phyloP scores from a whole-genome alignment of 2,113 vertebrate species.

The Amblyornis subalaris region DNA sequence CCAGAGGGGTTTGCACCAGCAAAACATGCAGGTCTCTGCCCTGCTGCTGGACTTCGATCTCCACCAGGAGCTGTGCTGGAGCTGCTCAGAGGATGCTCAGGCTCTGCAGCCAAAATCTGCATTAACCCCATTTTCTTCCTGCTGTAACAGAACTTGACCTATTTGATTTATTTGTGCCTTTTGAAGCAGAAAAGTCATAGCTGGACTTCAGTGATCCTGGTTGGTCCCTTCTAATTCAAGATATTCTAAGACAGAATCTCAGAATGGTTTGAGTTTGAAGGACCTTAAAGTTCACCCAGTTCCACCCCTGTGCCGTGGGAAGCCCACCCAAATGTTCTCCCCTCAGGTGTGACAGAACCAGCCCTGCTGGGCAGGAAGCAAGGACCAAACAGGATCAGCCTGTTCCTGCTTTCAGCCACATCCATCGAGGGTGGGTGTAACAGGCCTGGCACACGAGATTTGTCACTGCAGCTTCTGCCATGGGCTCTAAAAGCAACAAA shows the following conservation, averaged over 20 bases:
- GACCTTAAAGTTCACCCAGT: neutral
- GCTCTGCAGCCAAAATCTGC: neutral
- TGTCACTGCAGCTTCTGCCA: neutral
- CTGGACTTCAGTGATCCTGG: neutral
- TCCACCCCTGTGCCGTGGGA: no score
- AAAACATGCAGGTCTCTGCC: rapidly evolving
- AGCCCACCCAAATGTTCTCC: neutral
- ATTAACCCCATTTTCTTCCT: neutral
- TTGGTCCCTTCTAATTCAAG: neutral
- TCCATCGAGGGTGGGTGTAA: neutral
- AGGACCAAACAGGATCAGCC: no score
- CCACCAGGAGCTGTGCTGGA: neutral
- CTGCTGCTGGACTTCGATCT: no score
- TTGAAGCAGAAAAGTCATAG: neutral
- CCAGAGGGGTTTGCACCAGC: neutral
- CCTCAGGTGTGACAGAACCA: neutral
- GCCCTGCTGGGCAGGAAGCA: neutral
- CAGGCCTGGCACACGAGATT: rapidly evolving
- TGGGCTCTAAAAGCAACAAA: neutral
- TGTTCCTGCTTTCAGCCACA: neutral
- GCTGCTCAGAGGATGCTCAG: neutral
- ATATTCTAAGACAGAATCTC: neutral
- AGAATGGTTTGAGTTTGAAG: neutral
- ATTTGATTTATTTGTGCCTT: neutral
- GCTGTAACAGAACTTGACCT: neutral